A percentile compares a stretch with the other conserved stretches of the same genome.
phyloP scores from a whole-genome alignment of 2,797 vertebrate species.

The Anguilla obscura region DNA sequence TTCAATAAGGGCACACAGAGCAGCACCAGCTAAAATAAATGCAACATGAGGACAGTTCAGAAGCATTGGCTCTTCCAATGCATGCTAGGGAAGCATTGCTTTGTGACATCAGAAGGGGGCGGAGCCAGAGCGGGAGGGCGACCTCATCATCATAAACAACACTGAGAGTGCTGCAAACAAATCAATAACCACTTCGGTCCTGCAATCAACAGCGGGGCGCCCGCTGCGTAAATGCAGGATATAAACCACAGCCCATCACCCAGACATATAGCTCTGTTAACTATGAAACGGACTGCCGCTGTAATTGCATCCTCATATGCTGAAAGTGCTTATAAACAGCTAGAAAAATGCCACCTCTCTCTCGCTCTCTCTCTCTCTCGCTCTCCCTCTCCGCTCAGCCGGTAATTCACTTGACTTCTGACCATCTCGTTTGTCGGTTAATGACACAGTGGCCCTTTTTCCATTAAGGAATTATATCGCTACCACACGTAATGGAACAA shows the following conservation, averaged over 20 bases:
- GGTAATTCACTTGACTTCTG: not conserved
- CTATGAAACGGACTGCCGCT: no score
- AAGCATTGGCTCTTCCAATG: not conserved
- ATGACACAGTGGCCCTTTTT: not conserved
- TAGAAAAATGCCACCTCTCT: not conserved
- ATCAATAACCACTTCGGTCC: constrained; percentile 13
- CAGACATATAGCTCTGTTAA: not conserved
- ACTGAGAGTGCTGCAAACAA: not conserved
- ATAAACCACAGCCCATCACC: not conserved
- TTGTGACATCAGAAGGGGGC: not conserved
- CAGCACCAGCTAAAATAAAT: not conserved
- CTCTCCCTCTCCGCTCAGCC: not conserved
- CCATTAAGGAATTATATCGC: not conserved
- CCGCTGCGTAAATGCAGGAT: not conserved
- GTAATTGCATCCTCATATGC: not conserved
- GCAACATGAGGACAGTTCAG: not conserved
- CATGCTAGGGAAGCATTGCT: not conserved
- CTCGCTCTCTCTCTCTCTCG: not conserved
- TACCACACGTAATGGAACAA: not conserved
- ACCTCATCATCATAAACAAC: not conserved
- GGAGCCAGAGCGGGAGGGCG: not conserved
- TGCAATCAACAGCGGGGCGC: not conserved
- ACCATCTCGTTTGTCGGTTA: not conserved
- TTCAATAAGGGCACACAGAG: not conserved
- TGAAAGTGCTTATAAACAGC: not conserved